phyloP scores from a whole-genome alignment of 2,113 vertebrate species.

The Pelecanus crispus region DNA sequence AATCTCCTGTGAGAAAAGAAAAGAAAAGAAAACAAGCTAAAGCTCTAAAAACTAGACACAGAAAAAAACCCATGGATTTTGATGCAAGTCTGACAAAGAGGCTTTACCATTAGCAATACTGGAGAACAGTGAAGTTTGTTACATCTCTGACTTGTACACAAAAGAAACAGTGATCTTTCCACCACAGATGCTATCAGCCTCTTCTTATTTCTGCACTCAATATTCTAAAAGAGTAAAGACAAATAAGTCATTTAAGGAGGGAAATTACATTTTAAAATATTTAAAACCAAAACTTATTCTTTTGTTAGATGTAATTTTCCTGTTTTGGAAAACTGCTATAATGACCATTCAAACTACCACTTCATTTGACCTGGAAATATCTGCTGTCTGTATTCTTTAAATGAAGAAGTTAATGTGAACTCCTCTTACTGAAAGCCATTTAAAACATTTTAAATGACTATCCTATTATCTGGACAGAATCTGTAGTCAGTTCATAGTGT shows the following conservation, averaged over 20 bases:
- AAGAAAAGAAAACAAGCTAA: neutral
- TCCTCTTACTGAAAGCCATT: neutral
- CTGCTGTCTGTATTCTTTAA: neutral
- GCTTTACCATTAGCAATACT: neutral
- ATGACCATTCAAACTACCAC: neutral
- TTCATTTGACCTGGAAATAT: neutral
- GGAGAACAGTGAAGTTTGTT: accelerated
- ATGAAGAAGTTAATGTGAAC: neutral
- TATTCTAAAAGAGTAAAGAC: neutral
- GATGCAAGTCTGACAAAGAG: neutral
- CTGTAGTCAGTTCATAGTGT: neutral
- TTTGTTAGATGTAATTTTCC: neutral
- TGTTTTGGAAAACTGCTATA: neutral
- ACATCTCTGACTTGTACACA: neutral
- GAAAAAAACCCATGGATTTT: neutral
- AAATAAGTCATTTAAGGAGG: neutral
- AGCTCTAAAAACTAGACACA: neutral
- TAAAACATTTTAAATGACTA: neutral
- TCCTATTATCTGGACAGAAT: neutral
- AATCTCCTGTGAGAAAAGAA: neutral
- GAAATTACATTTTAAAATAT: neutral
- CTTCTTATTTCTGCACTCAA: neutral
- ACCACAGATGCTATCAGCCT: neutral
- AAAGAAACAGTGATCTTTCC: neutral
- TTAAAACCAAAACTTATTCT: neutral